These are phyloP conservation scores for Nanorana parkeri DNA, from an alignment of 2,113 vertebrate species.

Conservation along the genomic window DNA sequence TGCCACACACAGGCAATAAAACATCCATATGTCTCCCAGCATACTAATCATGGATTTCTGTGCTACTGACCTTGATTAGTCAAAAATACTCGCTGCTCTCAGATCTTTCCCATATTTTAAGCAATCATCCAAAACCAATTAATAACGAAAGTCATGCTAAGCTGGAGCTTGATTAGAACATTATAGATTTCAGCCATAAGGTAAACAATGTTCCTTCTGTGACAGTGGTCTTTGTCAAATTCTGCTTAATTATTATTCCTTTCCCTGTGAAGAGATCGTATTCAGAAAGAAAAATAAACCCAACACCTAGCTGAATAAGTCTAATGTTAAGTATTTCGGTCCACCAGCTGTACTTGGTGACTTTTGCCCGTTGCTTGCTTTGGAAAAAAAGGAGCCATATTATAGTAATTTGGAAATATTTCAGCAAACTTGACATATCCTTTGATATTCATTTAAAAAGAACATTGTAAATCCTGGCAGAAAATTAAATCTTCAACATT, in stretches of 20 bases:
- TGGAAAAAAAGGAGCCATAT: not conserved
- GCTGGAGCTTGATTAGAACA: constrained; percentile 33
- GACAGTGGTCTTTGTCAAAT: constrained; percentile 43
- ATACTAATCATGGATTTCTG: not conserved
- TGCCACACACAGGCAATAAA: too few relatives aligned
- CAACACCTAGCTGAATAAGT: constrained; percentile 38
- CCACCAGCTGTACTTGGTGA: constrained; percentile 13
- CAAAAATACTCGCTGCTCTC: not conserved
- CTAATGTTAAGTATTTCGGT: constrained; percentile 2
- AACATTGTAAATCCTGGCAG: not conserved
- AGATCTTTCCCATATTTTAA: constrained; percentile 3
- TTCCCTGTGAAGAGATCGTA: constrained; percentile 24
- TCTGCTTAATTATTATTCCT: constrained; percentile 46
- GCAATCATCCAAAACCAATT: constrained; percentile 24
- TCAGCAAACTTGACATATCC: not conserved
- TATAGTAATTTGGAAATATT: not conserved
- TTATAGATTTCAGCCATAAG: constrained; percentile 33
- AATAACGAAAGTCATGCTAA: not conserved
- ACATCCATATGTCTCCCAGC: too few relatives aligned
- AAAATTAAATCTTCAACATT: too few relatives aligned
- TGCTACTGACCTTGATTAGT: constrained; percentile 27
- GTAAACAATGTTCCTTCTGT: constrained; percentile 29
- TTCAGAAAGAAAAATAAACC: constrained; percentile 47
- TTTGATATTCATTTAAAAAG: not conserved
- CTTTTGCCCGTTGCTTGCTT: not conserved